A percentile compares a stretch with the other conserved stretches of the same genome.
Conservation (phyloP, 1,140 invertebrate species). For the Andrena cerasifolii region DNA sequence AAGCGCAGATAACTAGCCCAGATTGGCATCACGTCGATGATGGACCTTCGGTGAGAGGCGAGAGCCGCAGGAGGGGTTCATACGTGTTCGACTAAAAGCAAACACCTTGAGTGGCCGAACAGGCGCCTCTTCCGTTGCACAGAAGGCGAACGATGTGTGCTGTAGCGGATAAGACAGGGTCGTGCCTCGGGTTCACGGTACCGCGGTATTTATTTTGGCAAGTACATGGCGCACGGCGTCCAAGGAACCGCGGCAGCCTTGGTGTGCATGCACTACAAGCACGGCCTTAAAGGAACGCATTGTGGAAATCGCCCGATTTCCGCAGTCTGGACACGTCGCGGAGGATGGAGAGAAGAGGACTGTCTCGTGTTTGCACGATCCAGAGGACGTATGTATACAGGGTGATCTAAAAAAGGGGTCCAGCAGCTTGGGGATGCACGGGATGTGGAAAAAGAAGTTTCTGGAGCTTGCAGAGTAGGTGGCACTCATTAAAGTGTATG, state of each 20-base stretch:
- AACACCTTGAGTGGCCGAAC: slow-evolving; percentile 33
- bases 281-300: slow-evolving; percentile 20
- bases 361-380: slow-evolving; percentile 20
- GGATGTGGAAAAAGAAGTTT: too few relatives aligned
- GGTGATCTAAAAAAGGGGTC: too few relatives aligned
- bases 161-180: slow-evolving; percentile 11
- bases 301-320: slow-evolving; percentile 42
- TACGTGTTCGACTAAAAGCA: slow-evolving; percentile 29
- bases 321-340: slow-evolving; percentile 36
- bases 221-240: slow-evolving; percentile 4
- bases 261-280: slow-evolving; percentile 21
- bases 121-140: slow-evolving; percentile 18
- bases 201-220: slow-evolving; percentile 44
- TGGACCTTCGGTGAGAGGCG: neutral
- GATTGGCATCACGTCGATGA: too few relatives aligned
- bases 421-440: too few relatives aligned
- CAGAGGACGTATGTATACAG: neutral
- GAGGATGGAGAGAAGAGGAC: slow-evolving; percentile 5
- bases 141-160: neutral
- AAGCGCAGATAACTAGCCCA: neutral
- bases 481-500: too few relatives aligned
- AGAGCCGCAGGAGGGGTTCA: neutral
- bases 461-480: too few relatives aligned
- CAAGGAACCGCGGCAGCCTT: too few relatives aligned
- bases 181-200: slow-evolving; percentile 22